Evolutionary conservation across 1,140 invertebrate genomes (phyloP).

Genomic region (Drosophila guanche): DNA sequence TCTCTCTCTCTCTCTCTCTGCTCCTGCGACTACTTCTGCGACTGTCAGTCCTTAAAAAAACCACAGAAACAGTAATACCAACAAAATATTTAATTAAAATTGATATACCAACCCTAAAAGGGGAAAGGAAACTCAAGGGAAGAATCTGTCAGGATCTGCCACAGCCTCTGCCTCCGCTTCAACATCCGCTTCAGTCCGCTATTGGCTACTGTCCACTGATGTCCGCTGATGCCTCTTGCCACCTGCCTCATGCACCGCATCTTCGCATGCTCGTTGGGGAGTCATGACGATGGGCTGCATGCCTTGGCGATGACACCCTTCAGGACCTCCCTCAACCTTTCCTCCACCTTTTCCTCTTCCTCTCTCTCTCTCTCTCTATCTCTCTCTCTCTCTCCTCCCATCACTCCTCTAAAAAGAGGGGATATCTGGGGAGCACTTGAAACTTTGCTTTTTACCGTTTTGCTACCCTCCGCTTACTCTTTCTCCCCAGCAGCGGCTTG

Average conservation of each 20-base stretch:
- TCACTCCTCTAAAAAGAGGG: too few relatives aligned
- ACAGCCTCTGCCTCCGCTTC: too few relatives aligned
- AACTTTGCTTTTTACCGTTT: slow-evolving; percentile 49
- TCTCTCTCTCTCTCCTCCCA: too few relatives aligned
- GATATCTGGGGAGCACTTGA: slow-evolving; percentile 26
- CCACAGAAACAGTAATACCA: slow-evolving; percentile 16
- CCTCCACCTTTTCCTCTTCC: too few relatives aligned
- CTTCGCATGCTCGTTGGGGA: too few relatives aligned
- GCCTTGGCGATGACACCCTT: slow-evolving; percentile 47
- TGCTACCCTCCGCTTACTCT: neutral
- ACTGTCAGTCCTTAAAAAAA: slow-evolving; percentile 39
- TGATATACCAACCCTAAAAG: slow-evolving; percentile 70
- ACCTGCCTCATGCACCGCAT: too few relatives aligned
- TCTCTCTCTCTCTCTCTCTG: neutral
- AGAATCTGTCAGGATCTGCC: too few relatives aligned
- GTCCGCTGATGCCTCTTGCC: too few relatives aligned
- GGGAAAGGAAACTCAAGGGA: neutral
- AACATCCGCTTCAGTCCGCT: too few relatives aligned
- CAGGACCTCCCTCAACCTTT: slow-evolving; percentile 45
- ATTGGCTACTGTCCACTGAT: too few relatives aligned
- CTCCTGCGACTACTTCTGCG: neutral
- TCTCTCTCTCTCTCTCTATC: too few relatives aligned
- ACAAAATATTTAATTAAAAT: slow-evolving; percentile 81
- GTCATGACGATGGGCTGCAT: slow-evolving; percentile 2
- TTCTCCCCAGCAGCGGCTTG: neutral